Conservation (phyloP, 2,113 vertebrate genomes). For the Rhodinocichla rosea region DNA sequence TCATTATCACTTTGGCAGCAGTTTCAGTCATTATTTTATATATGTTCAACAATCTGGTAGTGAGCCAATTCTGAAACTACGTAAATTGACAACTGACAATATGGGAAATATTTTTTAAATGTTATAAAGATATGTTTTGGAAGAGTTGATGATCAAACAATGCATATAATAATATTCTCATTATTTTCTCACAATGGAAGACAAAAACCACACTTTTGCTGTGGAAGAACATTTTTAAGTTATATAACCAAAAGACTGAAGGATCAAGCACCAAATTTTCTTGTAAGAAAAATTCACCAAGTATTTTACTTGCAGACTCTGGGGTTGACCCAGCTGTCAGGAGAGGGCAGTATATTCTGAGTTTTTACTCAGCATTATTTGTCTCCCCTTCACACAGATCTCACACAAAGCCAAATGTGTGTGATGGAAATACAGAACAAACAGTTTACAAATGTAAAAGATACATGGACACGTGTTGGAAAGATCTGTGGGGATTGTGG, state of each 20-base stretch:
- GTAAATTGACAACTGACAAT: conserved; percentile 6
- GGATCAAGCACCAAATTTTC: not conserved
- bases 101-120: not conserved
- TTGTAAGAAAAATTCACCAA: not conserved
- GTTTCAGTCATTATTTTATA: not conserved
- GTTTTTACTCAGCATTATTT: not conserved
- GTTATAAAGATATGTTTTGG: not conserved
- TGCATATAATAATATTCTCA: not conserved
- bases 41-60: not conserved
- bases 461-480: not conserved
- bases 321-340: not conserved
- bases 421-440: not conserved
- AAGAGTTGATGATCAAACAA: not conserved
- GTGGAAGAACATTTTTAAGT: not conserved
- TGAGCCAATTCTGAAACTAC: not conserved
- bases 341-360: not conserved
- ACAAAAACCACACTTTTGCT: not conserved
- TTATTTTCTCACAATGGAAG: not conserved
- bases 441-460: not conserved
- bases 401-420: not conserved
- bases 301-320: not conserved
- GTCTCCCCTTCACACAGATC: not conserved
- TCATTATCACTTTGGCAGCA: conserved; percentile 44
- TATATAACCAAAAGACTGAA: not conserved
- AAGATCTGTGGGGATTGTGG: not conserved